Conservation (phyloP, 2,888 invertebrate genomes). For the Pterostichus niger region DNA sequence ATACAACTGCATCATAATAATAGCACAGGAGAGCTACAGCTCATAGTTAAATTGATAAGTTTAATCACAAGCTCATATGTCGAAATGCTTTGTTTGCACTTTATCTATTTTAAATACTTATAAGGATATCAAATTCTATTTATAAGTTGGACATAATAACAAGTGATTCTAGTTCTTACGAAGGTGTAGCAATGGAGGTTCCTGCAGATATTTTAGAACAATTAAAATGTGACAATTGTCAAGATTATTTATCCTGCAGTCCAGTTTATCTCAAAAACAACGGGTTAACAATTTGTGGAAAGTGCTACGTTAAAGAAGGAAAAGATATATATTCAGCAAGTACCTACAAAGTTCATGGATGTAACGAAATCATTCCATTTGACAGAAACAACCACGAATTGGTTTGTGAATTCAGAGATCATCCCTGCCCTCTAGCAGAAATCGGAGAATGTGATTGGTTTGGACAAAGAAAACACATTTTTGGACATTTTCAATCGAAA, state of each 20-base stretch:
- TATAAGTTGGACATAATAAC: too few species aligned
- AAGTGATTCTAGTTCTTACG: too few species aligned
- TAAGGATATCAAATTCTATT: too few species aligned
- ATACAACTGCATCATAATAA: too few species aligned
- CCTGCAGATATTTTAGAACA: background rate
- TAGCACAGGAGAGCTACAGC: too few species aligned
- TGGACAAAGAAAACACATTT: background rate
- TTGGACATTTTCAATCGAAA: background rate
- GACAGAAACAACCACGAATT: background rate
- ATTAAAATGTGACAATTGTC: background rate
- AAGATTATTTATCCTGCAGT: slow-evolving; percentile 16
- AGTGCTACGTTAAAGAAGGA: background rate
- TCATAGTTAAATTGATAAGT: too few species aligned
- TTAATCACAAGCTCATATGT: too few species aligned
- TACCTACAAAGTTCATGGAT: background rate
- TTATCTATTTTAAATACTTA: too few species aligned
- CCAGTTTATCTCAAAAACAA: slow-evolving; percentile 16
- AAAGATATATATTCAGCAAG: background rate
- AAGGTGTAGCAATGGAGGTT: background rate
- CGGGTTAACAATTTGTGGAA: background rate
- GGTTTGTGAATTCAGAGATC: background rate
- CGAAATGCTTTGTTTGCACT: too few species aligned
- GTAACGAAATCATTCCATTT: background rate
- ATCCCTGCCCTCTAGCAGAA: slow-evolving; percentile 10
- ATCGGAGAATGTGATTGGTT: background rate